Percentiles rank a stretch among this genome's conserved stretches.
Evolutionary conservation across 2,888 invertebrate species (phyloP).

Genomic region (Drosophila rellima): DNA sequence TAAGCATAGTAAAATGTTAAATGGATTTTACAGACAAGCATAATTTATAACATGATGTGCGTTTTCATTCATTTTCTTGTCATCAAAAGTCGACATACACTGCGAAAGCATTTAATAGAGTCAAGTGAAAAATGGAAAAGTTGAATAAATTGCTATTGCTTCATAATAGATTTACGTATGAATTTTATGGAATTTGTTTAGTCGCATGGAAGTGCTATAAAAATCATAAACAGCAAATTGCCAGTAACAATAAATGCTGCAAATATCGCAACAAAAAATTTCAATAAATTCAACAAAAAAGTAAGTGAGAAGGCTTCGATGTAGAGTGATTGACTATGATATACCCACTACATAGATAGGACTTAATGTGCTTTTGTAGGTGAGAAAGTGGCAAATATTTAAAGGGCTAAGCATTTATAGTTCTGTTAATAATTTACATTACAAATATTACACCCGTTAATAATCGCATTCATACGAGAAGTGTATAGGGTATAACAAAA

Average conservation of each 20-base stretch:
- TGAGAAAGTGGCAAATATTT: no score
- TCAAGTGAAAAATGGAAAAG: constrained; percentile 40
- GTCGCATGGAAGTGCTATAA: constrained; percentile 71
- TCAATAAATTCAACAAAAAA: constrained; percentile 22
- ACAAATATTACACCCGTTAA: background rate
- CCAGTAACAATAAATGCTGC: constrained; percentile 40
- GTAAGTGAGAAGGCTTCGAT: background rate
- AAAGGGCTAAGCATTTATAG: no score
- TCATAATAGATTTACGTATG: constrained; percentile 58
- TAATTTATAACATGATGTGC: constrained; percentile 20
- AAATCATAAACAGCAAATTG: constrained; percentile 64
- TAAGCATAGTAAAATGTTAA: constrained; percentile 15
- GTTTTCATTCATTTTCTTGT: constrained; percentile 19
- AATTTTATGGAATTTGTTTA: constrained; percentile 68
- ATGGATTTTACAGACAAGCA: constrained; percentile 19
- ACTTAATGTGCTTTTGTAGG: no score
- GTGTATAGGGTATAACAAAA: background rate
- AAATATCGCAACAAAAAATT: constrained; percentile 24
- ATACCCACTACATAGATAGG: background rate
- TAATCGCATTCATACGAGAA: no score
- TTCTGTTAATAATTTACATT: no score
- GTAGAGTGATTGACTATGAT: background rate
- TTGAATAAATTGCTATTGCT: constrained; percentile 38
- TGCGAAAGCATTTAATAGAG: constrained; percentile 24
- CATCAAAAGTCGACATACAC: constrained; percentile 18